Base-by-base conservation (phyloP, 2,888 invertebrate species). In the Pachycephus smyrnensis region DNA sequence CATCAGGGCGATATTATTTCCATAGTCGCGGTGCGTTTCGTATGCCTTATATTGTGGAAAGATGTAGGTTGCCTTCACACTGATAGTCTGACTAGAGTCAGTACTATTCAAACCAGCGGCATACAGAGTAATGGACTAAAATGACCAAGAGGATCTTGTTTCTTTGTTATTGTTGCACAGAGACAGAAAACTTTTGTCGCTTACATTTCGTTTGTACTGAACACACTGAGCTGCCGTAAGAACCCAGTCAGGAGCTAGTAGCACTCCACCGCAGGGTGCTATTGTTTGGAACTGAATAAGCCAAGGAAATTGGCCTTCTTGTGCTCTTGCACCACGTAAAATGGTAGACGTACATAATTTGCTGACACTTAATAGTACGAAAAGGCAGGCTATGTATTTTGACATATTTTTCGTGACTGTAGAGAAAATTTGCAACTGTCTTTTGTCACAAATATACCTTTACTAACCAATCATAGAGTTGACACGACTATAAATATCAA, bases 211-310 rank as follows among this genome's bases (percentile, higher is more conserved):
- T 73, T 87, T 84, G 77, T 82, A 81, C 75, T 85, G 83, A 31
- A 87, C 85, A 73, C 88, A 88, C 81, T 88, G 86, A 11, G 87
- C 87, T 12, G 87, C 85, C 3, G 88, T 88, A 74, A 87, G 80
- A 35, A 88, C 84, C 87, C 88, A 88, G 69, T 88, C 88, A 32
- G 85, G 81, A 23, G 85, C 84, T 68, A 88, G 77, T 30, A 88
- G 82, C 68, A 87, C 81, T 40, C 88, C 87, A 32, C 87, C 86
- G 76, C 87, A 88, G 74, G 88, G 86, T 69, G 76, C 76, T 76
- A 88, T 80, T 32, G 88, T 87, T 81, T 87, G 82, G 80, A 88
- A 88, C 75, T 88, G 87, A 79, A 88, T 80, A 35, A 88, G 77
- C 86, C 87, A 87, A 12, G 87, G 88, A 81, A 88, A 88, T 12